A percentile compares a stretch with the other conserved stretches of the same genome.
Evolutionary conservation across 1,140 invertebrate species (phyloP).

Genomic region (Drosophila murphyi): DNA sequence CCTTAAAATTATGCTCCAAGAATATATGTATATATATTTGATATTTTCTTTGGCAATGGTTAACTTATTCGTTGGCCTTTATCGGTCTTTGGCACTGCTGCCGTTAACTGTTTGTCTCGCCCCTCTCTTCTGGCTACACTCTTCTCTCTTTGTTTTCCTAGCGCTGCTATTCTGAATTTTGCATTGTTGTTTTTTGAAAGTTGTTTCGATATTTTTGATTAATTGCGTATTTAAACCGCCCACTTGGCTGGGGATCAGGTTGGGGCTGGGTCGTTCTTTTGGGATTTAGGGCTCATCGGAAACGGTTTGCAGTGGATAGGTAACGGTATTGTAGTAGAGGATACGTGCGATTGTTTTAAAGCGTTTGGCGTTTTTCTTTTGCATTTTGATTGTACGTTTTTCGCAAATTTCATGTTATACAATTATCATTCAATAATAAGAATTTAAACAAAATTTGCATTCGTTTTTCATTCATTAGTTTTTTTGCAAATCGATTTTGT

Average conservation of each 20-base stretch:
- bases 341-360: slow-evolving; percentile 84
- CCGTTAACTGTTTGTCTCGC: slow-evolving; percentile 21
- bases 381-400: slow-evolving; percentile 76
- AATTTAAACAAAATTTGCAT: slow-evolving; percentile 38
- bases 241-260: slow-evolving; percentile 55
- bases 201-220: slow-evolving; percentile 58
- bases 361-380: slow-evolving; percentile 84
- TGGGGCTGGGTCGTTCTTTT: slow-evolving; percentile 23
- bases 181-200: slow-evolving; percentile 59
- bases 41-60: slow-evolving; percentile 26
- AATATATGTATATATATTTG: slow-evolving; percentile 51
- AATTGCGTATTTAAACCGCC: slow-evolving; percentile 65
- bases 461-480: slow-evolving; percentile 30
- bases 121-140: slow-evolving; percentile 35
- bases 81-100: no score
- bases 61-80: slow-evolving; percentile 12
- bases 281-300: slow-evolving; percentile 77
- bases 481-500: slow-evolving; percentile 27
- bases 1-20: slow-evolving; percentile 66
- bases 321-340: slow-evolving; percentile 84
- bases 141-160: slow-evolving; percentile 38
- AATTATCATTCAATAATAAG: slow-evolving; percentile 51
- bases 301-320: slow-evolving; percentile 80
- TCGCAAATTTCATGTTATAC: slow-evolving; percentile 53
- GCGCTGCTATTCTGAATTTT: slow-evolving; percentile 42